Evolutionary conservation across 2,797 vertebrate species (phyloP).

Genomic region (Schizothorax lantsangensis): DNA sequence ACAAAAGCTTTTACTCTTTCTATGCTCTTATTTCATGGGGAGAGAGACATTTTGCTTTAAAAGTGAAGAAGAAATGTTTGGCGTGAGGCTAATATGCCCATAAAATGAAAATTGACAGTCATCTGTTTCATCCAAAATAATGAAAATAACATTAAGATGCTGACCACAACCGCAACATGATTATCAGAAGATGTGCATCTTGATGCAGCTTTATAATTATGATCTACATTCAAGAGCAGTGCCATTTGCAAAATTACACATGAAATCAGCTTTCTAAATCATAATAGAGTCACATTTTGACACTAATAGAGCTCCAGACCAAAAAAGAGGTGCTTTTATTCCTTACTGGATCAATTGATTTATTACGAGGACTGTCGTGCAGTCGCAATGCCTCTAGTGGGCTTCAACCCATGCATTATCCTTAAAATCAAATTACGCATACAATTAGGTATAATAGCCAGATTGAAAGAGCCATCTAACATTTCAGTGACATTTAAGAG

Average conservation of each 20-base stretch:
- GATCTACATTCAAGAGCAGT: conserved; percentile 6
- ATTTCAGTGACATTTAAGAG: conserved; percentile 25
- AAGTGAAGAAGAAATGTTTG: neutral
- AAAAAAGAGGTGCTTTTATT: conserved; percentile 16
- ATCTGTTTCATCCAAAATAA: neutral
- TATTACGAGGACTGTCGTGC: conserved; percentile 3
- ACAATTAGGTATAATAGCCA: conserved; percentile 14
- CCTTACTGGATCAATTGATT: conserved; percentile 26
- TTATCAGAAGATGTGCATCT: conserved; percentile 29
- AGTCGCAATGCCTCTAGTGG: conserved; percentile 29
- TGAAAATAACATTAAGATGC: neutral
- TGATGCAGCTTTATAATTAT: conserved; percentile 14
- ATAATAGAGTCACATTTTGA: conserved; percentile 26
- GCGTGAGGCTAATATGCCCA: neutral
- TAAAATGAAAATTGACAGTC: neutral
- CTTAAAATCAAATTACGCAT: conserved; percentile 25
- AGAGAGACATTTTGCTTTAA: conserved; percentile 9
- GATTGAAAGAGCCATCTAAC: conserved; percentile 36
- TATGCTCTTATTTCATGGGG: conserved; percentile 13
- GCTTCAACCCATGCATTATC: conserved; percentile 35
- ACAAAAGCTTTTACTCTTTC: conserved; percentile 42
- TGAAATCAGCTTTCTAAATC: conserved; percentile 38
- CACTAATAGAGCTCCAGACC: conserved; percentile 41
- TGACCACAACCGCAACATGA: neutral
- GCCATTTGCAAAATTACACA: conserved; percentile 33